Evolutionary conservation across 2,888 invertebrate genomes (phyloP).

Genomic region (Carpatolechia fugitivella): DNA sequence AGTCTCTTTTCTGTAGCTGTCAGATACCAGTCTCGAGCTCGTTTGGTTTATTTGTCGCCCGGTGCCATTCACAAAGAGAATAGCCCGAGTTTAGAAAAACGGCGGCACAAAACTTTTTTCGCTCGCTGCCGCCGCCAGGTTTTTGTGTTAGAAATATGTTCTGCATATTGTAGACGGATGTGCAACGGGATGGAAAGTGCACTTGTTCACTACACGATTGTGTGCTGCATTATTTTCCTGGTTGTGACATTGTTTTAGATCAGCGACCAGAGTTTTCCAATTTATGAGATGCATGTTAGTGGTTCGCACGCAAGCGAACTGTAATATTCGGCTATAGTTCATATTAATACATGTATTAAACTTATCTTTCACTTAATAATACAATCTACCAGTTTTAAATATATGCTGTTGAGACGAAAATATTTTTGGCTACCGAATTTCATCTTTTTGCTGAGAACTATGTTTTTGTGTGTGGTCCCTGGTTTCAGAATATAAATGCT

Average conservation of each 20-base stretch:
- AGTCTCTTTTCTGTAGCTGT: conserved; percentile 7
- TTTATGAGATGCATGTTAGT: background rate
- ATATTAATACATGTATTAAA: too few species aligned
- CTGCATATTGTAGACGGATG: conserved; percentile 1
- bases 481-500: too few species aligned
- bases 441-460: too few species aligned
- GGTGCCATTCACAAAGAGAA: background rate
- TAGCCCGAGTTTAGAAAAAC: background rate
- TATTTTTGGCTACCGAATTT: too few species aligned
- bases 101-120: conserved; percentile 5
- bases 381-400: too few species aligned
- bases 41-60: conserved; percentile 9
- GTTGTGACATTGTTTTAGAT: background rate
- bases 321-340: too few species aligned
- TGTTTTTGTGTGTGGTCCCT: too few species aligned
- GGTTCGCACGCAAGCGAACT: too few species aligned
- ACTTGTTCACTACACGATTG: background rate
- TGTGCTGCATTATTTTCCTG: background rate
- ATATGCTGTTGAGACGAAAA: too few species aligned
- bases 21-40: background rate
- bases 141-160: conserved; percentile 5
- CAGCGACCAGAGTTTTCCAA: background rate
- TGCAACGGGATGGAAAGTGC: background rate
- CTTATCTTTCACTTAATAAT: too few species aligned
- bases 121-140: background rate